A percentile compares a stretch with the other conserved stretches of the same genome.
These are phyloP conservation scores for Liodrosophila aerea DNA, from an alignment of 2,888 invertebrate species.

Conservation along the genomic window DNA sequence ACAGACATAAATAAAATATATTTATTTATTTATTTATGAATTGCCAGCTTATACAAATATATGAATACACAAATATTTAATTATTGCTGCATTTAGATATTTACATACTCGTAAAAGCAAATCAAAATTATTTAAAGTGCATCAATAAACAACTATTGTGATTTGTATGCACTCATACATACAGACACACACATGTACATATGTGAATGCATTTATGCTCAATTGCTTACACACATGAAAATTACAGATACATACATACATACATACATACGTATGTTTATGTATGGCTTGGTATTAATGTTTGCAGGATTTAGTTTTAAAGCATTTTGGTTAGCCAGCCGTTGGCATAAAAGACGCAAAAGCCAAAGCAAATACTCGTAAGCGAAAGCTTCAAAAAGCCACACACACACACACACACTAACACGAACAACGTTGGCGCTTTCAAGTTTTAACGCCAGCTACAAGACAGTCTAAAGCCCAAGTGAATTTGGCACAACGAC, in stretches of 20 bases:
- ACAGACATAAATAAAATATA: too few relatives aligned
- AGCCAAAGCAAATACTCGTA: slow-evolving; percentile 17
- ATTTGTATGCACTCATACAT: slow-evolving; percentile 2
- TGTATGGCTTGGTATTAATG: background rate
- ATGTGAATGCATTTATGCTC: slow-evolving; percentile 10
- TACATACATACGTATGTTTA: background rate
- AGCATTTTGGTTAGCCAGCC: slow-evolving; percentile 31
- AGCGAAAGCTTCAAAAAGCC: slow-evolving; percentile 46
- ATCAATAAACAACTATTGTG: slow-evolving; percentile 3
- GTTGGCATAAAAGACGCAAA: slow-evolving; percentile 22
- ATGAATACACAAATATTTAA: background rate
- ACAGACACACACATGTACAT: background rate
- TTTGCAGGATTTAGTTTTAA: slow-evolving; percentile 22
- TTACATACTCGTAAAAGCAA: background rate
- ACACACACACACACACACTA: slow-evolving; percentile 15
- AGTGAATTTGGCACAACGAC: slow-evolving; percentile 55
- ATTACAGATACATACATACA: background rate
- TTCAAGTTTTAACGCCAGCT: slow-evolving; percentile 59
- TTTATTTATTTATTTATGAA: too few relatives aligned
- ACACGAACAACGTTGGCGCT: slow-evolving; percentile 37
- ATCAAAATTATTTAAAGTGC: slow-evolving; percentile 5
- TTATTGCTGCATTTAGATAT: background rate
- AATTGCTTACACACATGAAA: slow-evolving; percentile 12
- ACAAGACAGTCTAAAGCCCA: slow-evolving; percentile 61
- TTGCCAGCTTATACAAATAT: background rate